Evolutionary conservation across 2,113 vertebrate genomes (phyloP).

Genomic region (Herpailurus yagouaroundi): DNA sequence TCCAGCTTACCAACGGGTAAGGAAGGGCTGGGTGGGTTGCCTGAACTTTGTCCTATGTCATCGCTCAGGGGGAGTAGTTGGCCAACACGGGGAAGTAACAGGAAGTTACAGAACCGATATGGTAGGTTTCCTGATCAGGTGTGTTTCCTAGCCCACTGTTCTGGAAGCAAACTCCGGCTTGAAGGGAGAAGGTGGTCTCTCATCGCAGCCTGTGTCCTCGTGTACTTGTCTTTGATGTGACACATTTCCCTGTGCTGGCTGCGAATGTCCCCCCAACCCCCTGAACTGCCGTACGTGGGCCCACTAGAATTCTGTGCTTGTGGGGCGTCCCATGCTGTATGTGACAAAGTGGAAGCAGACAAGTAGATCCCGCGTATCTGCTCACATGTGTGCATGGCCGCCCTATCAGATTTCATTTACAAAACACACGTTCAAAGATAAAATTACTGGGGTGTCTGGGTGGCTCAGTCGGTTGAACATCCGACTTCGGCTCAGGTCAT

Average conservation of each 20-base stretch:
- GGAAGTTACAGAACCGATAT: neutral
- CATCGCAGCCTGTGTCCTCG: rapidly evolving
- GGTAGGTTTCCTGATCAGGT: neutral
- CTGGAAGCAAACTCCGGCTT: neutral
- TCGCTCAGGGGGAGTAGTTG: neutral
- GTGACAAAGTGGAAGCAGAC: neutral
- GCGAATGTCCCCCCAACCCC: neutral
- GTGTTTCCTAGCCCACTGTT: neutral
- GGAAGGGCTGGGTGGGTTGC: too few species aligned
- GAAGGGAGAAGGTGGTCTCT: neutral
- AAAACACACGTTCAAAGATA: neutral
- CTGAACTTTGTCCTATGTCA: neutral
- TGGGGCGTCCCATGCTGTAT: rapidly evolving
- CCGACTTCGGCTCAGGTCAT: too few species aligned
- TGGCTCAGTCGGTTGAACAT: too few species aligned
- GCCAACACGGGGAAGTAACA: neutral
- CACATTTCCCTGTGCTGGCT: rapidly evolving
- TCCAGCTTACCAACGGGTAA: neutral
- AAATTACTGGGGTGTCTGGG: too few species aligned
- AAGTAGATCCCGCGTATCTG: rapidly evolving
- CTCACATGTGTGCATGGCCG: rapidly evolving
- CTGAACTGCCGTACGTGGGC: rapidly evolving
- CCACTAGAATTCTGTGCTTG: rapidly evolving
- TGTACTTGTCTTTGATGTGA: rapidly evolving
- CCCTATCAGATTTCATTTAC: neutral